These are phyloP conservation scores for Drosophila ironensis DNA, from an alignment of 1,140 invertebrate species.

Conservation along the genomic window DNA sequence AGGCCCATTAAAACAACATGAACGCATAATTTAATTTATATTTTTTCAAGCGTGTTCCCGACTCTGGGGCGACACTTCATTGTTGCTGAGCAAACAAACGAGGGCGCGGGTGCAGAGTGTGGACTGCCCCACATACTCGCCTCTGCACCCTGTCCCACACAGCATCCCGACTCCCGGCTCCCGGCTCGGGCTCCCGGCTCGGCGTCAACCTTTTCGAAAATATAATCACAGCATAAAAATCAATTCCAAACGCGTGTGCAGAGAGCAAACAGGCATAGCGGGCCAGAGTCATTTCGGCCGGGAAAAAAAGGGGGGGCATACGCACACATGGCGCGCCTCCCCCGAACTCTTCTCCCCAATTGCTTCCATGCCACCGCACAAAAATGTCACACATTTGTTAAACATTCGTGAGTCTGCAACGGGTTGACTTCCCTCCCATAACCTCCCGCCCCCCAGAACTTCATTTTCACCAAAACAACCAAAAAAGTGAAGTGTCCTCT, in stretches of 20 bases:
- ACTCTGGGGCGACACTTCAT: slow-evolving; percentile 71
- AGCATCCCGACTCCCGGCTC: neutral
- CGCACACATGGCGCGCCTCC: slow-evolving; percentile 42
- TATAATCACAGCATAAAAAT: slow-evolving; percentile 81
- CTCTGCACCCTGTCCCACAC: neutral
- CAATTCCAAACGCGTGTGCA: slow-evolving; percentile 78
- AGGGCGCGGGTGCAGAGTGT: slow-evolving; percentile 4
- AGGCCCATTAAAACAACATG: slow-evolving; percentile 77
- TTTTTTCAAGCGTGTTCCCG: slow-evolving; percentile 73
- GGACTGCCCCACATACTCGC: slow-evolving; percentile 16
- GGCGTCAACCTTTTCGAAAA: slow-evolving; percentile 79
- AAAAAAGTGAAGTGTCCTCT: neutral
- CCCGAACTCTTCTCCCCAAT: slow-evolving; percentile 6
- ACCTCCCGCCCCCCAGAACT: neutral
- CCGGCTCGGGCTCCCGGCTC: slow-evolving; percentile 39
- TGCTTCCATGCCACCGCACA: slow-evolving; percentile 45
- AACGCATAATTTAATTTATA: slow-evolving; percentile 80
- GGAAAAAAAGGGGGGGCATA: neutral
- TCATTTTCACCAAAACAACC: slow-evolving; percentile 4
- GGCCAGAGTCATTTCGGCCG: slow-evolving; percentile 19
- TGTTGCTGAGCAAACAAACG: slow-evolving; percentile 65
- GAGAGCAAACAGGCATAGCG: slow-evolving; percentile 66
- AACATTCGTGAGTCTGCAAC: slow-evolving; percentile 72
- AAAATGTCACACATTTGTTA: slow-evolving; percentile 80
- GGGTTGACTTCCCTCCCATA: slow-evolving; percentile 16